Conservation (phyloP, 2,888 invertebrate genomes). For the Tachina lurida region DNA sequence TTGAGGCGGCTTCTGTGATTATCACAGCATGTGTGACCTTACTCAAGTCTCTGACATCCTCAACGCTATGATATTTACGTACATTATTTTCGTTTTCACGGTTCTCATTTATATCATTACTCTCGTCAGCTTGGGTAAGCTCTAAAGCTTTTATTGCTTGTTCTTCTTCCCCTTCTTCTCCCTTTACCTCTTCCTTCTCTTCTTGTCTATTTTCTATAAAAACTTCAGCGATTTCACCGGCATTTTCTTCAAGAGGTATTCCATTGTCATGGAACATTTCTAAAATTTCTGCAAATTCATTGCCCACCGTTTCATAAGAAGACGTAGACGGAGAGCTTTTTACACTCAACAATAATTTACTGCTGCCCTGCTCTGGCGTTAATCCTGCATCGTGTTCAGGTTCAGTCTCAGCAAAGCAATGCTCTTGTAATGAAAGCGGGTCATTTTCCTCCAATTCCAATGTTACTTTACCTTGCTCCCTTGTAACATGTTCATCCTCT, state of each 20-base stretch:
- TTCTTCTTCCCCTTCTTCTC: constrained; percentile 66
- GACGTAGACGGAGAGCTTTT: constrained; percentile 83
- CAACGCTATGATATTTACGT: constrained; percentile 81
- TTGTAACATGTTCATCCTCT: neutral
- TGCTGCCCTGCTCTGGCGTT: constrained; percentile 71
- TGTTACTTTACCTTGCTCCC: constrained; percentile 64
- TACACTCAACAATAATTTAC: constrained; percentile 76
- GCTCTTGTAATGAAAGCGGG: constrained; percentile 77
- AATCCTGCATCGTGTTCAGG: constrained; percentile 75
- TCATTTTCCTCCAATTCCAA: constrained; percentile 78
- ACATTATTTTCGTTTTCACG: constrained; percentile 70
- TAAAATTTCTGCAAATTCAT: constrained; percentile 81
- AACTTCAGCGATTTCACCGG: constrained; percentile 8
- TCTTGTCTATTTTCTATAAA: constrained; percentile 50
- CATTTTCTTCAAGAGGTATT: constrained; percentile 39
- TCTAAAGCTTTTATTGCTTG: constrained; percentile 53
- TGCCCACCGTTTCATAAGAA: constrained; percentile 83
- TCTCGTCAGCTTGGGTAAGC: constrained; percentile 52
- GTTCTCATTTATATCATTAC: constrained; percentile 59
- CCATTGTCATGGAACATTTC: constrained; percentile 72
- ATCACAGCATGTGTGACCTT: constrained; percentile 87
- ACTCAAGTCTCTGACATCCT: constrained; percentile 79
- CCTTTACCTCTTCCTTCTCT: constrained; percentile 12
- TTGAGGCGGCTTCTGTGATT: constrained; percentile 88
- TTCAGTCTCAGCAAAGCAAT: constrained; percentile 78